Evolutionary conservation across 2,113 vertebrate genomes (phyloP).

Genomic region (Tragelaphus scriptus): DNA sequence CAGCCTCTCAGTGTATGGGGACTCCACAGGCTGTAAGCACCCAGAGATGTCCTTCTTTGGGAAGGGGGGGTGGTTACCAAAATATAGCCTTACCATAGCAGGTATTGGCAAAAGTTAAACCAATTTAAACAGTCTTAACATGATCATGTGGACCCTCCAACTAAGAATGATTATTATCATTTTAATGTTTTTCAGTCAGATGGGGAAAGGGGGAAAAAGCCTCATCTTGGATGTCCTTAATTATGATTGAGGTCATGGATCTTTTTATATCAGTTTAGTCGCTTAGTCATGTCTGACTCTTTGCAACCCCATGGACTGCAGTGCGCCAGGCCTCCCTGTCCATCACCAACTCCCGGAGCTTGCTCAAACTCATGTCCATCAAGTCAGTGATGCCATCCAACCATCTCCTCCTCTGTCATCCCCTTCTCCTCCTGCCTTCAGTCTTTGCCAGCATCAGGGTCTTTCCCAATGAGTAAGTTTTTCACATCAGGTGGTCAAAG

Average conservation of each 20-base stretch:
- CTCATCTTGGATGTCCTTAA: background rate
- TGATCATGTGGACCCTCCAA: rapidly evolving
- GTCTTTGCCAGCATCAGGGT: background rate
- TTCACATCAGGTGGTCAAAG: background rate
- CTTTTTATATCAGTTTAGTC: background rate
- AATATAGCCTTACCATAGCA: background rate
- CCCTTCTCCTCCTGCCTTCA: background rate
- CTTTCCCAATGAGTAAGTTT: background rate
- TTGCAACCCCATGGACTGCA: background rate
- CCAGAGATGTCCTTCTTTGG: background rate
- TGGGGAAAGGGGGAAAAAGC: rapidly evolving
- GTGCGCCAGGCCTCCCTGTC: background rate
- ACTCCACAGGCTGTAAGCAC: no score
- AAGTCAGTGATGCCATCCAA: background rate
- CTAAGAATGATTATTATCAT: background rate
- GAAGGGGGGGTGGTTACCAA: rapidly evolving
- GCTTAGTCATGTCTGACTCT: background rate
- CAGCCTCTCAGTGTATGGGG: background rate
- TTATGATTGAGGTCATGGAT: background rate
- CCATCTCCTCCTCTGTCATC: background rate
- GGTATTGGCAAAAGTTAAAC: no score
- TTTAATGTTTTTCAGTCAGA: background rate
- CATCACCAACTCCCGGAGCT: background rate
- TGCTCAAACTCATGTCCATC: background rate
- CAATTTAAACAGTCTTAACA: rapidly evolving